Evolutionary conservation across 2,113 vertebrate species (phyloP).

Genomic region (Python bivittatus): DNA sequence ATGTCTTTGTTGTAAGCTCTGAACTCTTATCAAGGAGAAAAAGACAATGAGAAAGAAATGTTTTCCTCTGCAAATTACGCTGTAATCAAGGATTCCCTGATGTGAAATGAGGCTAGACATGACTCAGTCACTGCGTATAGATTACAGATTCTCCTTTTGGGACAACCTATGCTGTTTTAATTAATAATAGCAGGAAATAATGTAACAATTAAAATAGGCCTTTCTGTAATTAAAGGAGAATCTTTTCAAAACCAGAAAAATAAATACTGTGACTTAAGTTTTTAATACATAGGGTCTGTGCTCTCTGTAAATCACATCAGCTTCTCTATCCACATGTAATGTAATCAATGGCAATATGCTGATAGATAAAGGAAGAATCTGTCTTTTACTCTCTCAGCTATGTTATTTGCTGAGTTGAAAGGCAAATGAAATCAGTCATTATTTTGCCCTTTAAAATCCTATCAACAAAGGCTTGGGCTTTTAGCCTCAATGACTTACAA

Average conservation of each 20-base stretch:
- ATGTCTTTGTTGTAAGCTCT: constrained; percentile 44
- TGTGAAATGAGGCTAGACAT: constrained; percentile 22
- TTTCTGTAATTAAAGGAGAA: neutral
- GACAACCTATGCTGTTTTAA: constrained; percentile 45
- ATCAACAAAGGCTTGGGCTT: neutral
- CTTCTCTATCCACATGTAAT: constrained; percentile 24
- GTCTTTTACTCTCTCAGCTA: constrained; percentile 3
- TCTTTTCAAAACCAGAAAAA: constrained; percentile 18
- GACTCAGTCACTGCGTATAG: constrained; percentile 34
- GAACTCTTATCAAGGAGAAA: constrained; percentile 31
- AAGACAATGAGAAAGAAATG: constrained; percentile 50
- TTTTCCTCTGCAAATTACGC: neutral
- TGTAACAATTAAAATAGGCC: neutral
- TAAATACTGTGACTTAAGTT: constrained; percentile 36
- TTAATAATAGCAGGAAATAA: constrained; percentile 26
- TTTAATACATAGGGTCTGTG: constrained; percentile 33
- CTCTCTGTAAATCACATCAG: constrained; percentile 50
- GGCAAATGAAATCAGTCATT: neutral
- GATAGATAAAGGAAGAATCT: constrained; percentile 2
- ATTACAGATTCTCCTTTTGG: constrained; percentile 42
- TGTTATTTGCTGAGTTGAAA: constrained; percentile 30
- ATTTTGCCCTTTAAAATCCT: neutral
- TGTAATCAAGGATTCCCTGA: constrained; percentile 40
- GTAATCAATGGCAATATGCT: neutral
- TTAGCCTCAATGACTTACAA: neutral